A percentile compares a stretch with the other conserved stretches of the same genome.
phyloP scores from a whole-genome alignment of 2,888 invertebrate genomes.

The Tyria jacobaeae region DNA sequence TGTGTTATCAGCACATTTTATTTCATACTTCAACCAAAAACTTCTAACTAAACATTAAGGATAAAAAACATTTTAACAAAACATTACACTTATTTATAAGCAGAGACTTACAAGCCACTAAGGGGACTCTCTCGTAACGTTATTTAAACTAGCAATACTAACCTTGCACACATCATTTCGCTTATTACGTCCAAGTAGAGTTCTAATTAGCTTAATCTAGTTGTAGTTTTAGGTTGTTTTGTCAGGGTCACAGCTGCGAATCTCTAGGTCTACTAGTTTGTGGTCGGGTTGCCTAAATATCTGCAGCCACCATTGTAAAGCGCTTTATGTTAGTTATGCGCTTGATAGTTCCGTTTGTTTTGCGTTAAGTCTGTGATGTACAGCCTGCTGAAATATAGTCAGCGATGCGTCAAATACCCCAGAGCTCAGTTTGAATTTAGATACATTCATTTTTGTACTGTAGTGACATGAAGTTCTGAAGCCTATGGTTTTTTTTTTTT shows the following conservation, averaged over 20 bases:
- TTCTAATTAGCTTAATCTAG: slow-evolving; percentile 22
- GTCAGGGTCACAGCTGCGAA: slow-evolving; percentile 68
- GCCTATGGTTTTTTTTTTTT: no score
- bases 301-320: slow-evolving; percentile 60
- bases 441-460: background rate
- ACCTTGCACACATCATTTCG: background rate
- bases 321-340: slow-evolving; percentile 46
- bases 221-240: slow-evolving; percentile 6
- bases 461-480: no score
- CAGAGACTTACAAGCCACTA: slow-evolving; percentile 46
- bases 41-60: slow-evolving; percentile 28
- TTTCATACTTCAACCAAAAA: no score
- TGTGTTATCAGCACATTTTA: no score
- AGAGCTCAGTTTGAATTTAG: background rate
- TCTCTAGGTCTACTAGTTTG: slow-evolving; percentile 70
- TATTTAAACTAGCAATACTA: slow-evolving; percentile 23
- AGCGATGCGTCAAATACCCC: background rate
- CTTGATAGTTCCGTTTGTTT: slow-evolving; percentile 44
- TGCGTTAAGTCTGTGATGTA: slow-evolving; percentile 17
- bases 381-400: background rate
- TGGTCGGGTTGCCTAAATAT: slow-evolving; percentile 71
- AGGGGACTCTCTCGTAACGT: slow-evolving; percentile 41
- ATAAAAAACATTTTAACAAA: slow-evolving; percentile 44
- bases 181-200: background rate
- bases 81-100: slow-evolving; percentile 45